Evolutionary conservation across 2,797 vertebrate genomes (phyloP).

Genomic region (Simalia tracyae): DNA sequence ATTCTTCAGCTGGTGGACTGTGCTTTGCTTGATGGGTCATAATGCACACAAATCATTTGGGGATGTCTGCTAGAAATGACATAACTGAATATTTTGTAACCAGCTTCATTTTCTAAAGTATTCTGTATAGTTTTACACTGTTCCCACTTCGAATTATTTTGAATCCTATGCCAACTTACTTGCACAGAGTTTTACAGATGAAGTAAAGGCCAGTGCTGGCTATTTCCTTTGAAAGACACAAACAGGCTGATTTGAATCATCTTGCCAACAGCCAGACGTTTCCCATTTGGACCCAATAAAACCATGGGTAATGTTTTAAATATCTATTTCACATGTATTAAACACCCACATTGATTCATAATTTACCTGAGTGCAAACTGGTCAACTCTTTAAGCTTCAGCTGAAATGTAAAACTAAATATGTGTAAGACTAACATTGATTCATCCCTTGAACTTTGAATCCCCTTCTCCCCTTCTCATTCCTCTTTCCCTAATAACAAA

Average conservation of each 20-base stretch:
- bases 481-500: background rate
- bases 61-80: background rate
- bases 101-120: background rate
- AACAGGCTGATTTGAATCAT: background rate
- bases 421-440: background rate
- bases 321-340: background rate
- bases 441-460: background rate
- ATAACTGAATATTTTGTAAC: background rate
- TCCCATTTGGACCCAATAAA: background rate
- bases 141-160: background rate
- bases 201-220: too few relatives aligned
- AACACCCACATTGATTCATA: background rate
- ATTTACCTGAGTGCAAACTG: background rate
- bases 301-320: background rate
- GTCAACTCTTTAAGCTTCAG: background rate
- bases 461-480: background rate
- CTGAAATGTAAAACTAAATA: background rate
- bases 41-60: background rate
- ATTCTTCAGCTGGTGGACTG: background rate
- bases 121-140: background rate
- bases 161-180: background rate
- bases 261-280: background rate
- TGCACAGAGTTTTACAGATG: too few relatives aligned
- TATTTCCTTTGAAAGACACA: background rate
- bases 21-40: background rate